Evolutionary conservation across 2,888 invertebrate genomes (phyloP), one percentile per base, ranked within the genome.

Genomic region (Siphonodentalium dalli): DNA sequence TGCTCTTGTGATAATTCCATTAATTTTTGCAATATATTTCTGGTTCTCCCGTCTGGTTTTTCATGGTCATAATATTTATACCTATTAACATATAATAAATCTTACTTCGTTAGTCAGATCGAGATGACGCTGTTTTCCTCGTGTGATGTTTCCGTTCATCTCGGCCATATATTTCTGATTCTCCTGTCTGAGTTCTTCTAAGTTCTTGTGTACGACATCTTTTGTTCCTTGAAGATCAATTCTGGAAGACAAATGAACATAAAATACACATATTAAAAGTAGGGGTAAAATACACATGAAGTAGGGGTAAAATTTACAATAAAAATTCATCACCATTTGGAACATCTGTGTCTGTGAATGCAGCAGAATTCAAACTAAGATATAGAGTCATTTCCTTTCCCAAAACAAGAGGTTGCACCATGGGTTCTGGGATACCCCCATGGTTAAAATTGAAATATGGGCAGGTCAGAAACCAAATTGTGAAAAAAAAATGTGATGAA

Each of bases 81-180:
- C 46, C 38, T 26, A 45, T 27, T 35, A 35, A 13, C 20, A 48
- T 8, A n/a, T 26, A 15, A 11, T 18, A 15, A 27, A 11, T 29
- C 61, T 57, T 41, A 76, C 77, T 72, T 78, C 78, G 61, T 71
- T 72, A 7, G 76, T 69, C 3, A 79, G 69, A 31, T 68, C 62
- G 24, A 74, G 66, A 59, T 78, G 75, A 34, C 69, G 61, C 6
- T 64, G 56, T 52, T 77, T 78, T 15, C 75, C 75, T 23, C 72
- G 71, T 31, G 69, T 72, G 18, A 79, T 73, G n/a, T 65, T 65
- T 33, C 58, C 61, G 50, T 75, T 75, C 65, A 75, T 70, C n/a
- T 67, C 63, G 37, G 65, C 65, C 63, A 78, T 71, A 49, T 69
- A 75, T 38, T 58, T 66, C 35, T 71, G 69, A 31, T 67, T 71